phyloP scores from a whole-genome alignment of 1,140 invertebrate genomes.

The Pseudachorutes palmiensis region DNA sequence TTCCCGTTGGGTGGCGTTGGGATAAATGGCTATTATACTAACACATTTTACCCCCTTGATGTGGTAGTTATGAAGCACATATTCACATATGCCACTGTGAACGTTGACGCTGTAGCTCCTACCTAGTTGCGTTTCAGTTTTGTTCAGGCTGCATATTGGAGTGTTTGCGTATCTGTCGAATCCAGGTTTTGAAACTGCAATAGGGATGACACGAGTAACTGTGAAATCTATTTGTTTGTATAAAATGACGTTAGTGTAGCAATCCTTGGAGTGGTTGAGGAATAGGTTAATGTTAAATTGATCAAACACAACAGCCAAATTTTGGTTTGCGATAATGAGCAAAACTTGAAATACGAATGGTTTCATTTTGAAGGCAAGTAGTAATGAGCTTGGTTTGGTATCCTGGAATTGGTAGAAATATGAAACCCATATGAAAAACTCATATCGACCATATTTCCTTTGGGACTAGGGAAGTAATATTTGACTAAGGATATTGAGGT shows the following conservation, averaged over 20 bases:
- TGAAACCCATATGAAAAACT: too few species aligned
- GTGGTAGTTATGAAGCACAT: not conserved
- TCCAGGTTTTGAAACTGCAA: not conserved
- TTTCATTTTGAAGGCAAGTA: too few species aligned
- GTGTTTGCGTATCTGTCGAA: not conserved
- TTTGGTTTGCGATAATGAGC: too few species aligned
- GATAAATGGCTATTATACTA: not conserved
- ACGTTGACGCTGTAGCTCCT: not conserved
- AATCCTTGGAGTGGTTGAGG: not conserved
- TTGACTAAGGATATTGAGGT: too few species aligned
- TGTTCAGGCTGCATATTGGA: not conserved
- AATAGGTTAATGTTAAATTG: too few species aligned
- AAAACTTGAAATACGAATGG: too few species aligned
- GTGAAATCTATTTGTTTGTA: not conserved
- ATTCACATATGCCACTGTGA: not conserved
- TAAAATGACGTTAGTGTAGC: not conserved
- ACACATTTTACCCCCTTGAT: not conserved
- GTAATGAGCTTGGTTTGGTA: too few species aligned
- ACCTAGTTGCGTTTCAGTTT: not conserved
- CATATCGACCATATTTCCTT: too few species aligned
- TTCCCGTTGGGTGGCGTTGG: not conserved
- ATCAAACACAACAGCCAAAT: too few species aligned
- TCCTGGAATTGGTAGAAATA: too few species aligned
- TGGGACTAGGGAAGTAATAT: too few species aligned
- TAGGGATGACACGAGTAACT: not conserved